These are phyloP conservation scores for Hemiscyllium ocellatum DNA, from an alignment of 2,113 vertebrate genomes.

Conservation along the genomic window DNA sequence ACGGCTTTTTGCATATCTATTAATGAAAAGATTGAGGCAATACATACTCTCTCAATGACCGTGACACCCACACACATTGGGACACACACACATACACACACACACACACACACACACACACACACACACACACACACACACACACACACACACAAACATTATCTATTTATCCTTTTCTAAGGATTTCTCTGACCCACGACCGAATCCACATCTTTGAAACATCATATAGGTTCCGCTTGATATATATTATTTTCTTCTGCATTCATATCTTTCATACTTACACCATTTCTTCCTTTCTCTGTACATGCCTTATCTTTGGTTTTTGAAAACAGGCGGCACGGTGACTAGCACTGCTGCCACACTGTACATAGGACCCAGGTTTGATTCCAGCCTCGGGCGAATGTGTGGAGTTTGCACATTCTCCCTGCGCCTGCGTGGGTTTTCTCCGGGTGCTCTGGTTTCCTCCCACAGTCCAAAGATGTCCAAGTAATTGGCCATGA, in stretches of 20 bases:
- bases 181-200: background rate
- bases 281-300: background rate
- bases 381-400: too few species aligned
- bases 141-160: background rate
- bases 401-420: too few species aligned
- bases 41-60: background rate
- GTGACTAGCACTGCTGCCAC: too few species aligned
- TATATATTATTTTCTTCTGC: background rate
- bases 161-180: background rate
- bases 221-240: background rate
- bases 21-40: background rate
- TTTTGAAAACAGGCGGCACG: too few species aligned
- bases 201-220: background rate
- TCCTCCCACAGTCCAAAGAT: too few species aligned
- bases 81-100: too few species aligned
- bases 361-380: too few species aligned
- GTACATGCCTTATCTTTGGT: background rate
- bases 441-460: too few species aligned
- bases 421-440: too few species aligned
- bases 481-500: too few species aligned
- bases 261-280: background rate
- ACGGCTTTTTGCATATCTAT: too few species aligned
- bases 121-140: background rate
- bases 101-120: background rate
- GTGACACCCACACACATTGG: background rate